Evolutionary conservation across 2,888 invertebrate genomes (phyloP), one percentile per base, ranked within the genome.

Genomic region (Ferrisia virgata): DNA sequence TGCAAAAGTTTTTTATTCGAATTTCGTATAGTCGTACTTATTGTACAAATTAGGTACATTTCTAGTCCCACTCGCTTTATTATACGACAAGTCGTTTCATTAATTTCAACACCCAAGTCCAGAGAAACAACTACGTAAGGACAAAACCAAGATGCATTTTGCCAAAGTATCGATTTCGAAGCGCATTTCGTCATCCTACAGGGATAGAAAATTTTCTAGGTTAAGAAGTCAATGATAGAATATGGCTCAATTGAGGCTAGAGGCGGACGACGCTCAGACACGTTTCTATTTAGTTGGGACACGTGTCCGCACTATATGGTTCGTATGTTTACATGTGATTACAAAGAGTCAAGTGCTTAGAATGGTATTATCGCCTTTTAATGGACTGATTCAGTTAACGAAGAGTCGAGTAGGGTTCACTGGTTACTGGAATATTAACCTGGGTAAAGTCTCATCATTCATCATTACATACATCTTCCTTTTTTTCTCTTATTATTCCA

Each of bases 281-380:
- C 72, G 36, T 36, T 33, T 76, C 69, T n/a, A 8, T 76, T 76
- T 76, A 18, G 72, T 36, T 36, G 72, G 58, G 72, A 18, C 72
- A 76, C 72, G 72, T 76, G 72, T 36, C 18, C 18, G 36, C 72
- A 76, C 72, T 76, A 2, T 33, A 15, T 15, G 36, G 36, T 76
- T 36, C 25, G 36, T 18, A 76, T 76, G 72, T 76, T 76, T 76
- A 76, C 72, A 76, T 8, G 72, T 76, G 36, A 76, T 76, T 76
- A 76, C 28, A 53, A 53, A 18, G 72, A 36, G 72, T 76, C 72
- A 76, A 76, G 72, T 76, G 72, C 18, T 33, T 9, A n/a, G n/a
- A 69, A 76, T 76, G 72, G 36, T 76, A 76, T 76, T 76, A 76
- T 76, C 28, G 36, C 36, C 33, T 76, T 76, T 76, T 76, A 33